Conservation (phyloP, 2,888 invertebrate genomes). For the Sphinx pinastri region DNA sequence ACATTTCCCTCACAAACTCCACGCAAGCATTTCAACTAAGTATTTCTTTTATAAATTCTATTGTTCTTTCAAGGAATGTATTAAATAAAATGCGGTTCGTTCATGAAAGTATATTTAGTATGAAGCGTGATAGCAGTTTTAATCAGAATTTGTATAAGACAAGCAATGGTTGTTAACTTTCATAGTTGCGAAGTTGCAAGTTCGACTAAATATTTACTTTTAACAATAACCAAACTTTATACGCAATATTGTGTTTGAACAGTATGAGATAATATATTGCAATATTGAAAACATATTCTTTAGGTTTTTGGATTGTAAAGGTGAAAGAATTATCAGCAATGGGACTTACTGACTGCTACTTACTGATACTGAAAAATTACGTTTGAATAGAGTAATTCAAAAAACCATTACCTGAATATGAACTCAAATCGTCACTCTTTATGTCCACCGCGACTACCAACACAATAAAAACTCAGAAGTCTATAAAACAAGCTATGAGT, state of each 20-base stretch:
- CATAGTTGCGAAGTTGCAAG: not conserved
- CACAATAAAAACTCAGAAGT: too few relatives aligned
- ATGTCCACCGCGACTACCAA: too few relatives aligned
- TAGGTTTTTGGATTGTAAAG: not conserved
- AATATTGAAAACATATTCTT: not conserved
- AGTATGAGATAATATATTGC: not conserved
- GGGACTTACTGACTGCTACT: too few relatives aligned
- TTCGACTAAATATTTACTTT: not conserved
- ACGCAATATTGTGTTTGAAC: not conserved
- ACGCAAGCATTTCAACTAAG: not conserved
- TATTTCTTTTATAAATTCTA: constrained; percentile 3
- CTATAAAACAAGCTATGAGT: not conserved
- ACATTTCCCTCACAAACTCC: too few relatives aligned
- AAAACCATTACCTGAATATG: too few relatives aligned
- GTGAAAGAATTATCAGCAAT: too few relatives aligned
- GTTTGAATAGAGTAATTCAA: too few relatives aligned
- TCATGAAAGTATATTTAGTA: constrained; percentile 6
- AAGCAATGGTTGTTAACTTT: constrained; percentile 17
- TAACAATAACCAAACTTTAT: not conserved
- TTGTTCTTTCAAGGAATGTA: constrained; percentile 9
- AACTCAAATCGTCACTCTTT: too few relatives aligned
- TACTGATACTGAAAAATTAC: too few relatives aligned
- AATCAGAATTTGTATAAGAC: constrained; percentile 19
- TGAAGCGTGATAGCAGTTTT: not conserved
- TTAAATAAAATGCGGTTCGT: constrained; percentile 7